Evolutionary conservation across 2,113 vertebrate genomes (phyloP), one percentile per base, ranked within the genome.

Genomic region (Orthonyx spaldingii): DNA sequence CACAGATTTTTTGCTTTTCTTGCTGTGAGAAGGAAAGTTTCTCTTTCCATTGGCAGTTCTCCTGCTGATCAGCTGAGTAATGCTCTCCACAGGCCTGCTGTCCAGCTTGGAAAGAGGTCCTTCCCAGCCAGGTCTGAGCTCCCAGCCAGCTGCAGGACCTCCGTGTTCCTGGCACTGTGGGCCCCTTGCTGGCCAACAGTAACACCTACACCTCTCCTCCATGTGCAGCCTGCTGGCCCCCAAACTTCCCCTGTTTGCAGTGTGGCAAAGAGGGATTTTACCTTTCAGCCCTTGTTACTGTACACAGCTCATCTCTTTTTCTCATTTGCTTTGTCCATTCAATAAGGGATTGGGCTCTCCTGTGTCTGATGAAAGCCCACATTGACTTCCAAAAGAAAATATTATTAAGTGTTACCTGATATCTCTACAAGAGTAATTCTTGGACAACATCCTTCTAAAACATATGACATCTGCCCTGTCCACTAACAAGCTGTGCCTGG

Each of bases 11-110:
- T 94, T 87, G 39, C 65, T 91, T 77, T 84, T 68, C 94, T 95
- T 87, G 66, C 94, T 89, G 83, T 70, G 89, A 89, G 81, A 85
- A 93, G 78, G 89, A 95, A 96, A 94, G 78, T 96, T 96, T 97
- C 89, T 94, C 87, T 94, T 93, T 94, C 95, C 94, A 89, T 3
- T 92, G 95, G 93, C 96, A 85, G 46, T 47, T 65, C 87, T 91
- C 91, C 94, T 79, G 52, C 84, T 89, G 87, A 90, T 96, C 89
- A 95, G 90, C 93, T 96, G 95, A 97, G 87, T 94, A 96, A 96
- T 94, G 84, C 95, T 96, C 96, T 96, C 94, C 94, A 89, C 69
- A 84, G 83, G 90, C 90, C 47, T 93, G 64, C 78, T 94, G 96
- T 93, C 92, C 81, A 91, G 64, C 64, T 95, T 87, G 96, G 95